Conservation (phyloP, 2,888 invertebrate genomes). For the Xylophagus ater region DNA sequence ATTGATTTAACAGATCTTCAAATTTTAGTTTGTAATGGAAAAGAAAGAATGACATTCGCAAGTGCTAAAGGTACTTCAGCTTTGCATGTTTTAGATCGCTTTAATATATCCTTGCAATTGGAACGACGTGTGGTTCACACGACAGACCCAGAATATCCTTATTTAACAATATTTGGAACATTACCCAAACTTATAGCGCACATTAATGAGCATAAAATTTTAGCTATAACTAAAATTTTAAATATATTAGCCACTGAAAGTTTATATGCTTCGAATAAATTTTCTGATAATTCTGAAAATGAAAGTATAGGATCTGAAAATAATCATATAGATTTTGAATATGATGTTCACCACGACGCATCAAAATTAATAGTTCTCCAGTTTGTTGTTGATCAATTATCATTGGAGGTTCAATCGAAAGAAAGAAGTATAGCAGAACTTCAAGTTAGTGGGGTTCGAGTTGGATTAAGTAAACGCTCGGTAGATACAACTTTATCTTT, state of each 20-base stretch:
- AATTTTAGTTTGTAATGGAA: constrained; percentile 76
- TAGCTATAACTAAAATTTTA: constrained; percentile 48
- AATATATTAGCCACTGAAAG: constrained; percentile 33
- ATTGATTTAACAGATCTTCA: constrained; percentile 75
- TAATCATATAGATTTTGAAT: no score
- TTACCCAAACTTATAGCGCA: constrained; percentile 81
- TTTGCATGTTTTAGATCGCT: constrained; percentile 74
- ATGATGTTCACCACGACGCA: constrained; percentile 11
- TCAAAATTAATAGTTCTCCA: constrained; percentile 65
- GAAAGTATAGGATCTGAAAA: constrained; percentile 6
- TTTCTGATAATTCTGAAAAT: neutral
- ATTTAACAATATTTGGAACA: constrained; percentile 69
- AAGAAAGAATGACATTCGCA: constrained; percentile 84
- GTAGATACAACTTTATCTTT: constrained; percentile 66
- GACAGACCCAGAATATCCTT: constrained; percentile 77
- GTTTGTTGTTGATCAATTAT: constrained; percentile 79
- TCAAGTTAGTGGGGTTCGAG: constrained; percentile 80
- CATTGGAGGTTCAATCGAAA: constrained; percentile 73
- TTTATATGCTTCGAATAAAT: constrained; percentile 9
- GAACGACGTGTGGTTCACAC: constrained; percentile 73
- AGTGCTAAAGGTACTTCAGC: constrained; percentile 73
- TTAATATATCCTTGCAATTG: constrained; percentile 58
- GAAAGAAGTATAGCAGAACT: constrained; percentile 87
- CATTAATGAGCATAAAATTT: constrained; percentile 82
- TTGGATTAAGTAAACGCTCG: constrained; percentile 61